These are phyloP conservation scores for Drosophila niveifrons DNA, from an alignment of 2,888 invertebrate genomes.

Conservation along the genomic window DNA sequence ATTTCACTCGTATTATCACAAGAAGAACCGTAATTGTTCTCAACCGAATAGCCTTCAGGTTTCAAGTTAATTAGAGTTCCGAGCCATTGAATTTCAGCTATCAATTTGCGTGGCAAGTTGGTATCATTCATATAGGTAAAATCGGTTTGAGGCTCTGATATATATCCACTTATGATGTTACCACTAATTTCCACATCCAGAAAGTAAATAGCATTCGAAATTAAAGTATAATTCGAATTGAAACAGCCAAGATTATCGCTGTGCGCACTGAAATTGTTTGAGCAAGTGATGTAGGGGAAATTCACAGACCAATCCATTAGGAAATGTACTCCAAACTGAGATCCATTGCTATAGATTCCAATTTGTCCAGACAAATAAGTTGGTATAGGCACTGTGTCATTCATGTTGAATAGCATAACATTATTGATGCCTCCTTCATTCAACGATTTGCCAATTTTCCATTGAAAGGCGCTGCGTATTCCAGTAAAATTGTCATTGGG, in stretches of 20 bases:
- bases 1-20: constrained; percentile 7
- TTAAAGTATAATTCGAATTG: constrained; percentile 5
- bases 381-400: neutral
- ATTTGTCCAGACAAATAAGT: constrained; percentile 3
- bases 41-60: constrained; percentile 2
- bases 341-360: constrained; percentile 21
- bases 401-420: neutral
- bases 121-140: neutral
- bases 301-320: neutral
- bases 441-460: neutral
- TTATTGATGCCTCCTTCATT: constrained; percentile 13
- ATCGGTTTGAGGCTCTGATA: constrained; percentile 15
- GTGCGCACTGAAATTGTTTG: neutral
- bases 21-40: neutral
- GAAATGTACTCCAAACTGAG: neutral
- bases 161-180: constrained; percentile 5
- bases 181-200: constrained; percentile 27
- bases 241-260: neutral
- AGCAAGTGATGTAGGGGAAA: constrained; percentile 1
- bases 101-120: neutral
- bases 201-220: constrained; percentile 21
- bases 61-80: neutral
- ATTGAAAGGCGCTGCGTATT: constrained; percentile 26
- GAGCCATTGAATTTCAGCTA: constrained; percentile 9
- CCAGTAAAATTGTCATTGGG: constrained; percentile 3